Evolutionary conservation across 2,888 invertebrate genomes (phyloP), one percentile per base, ranked within the genome.

Genomic region (Herminia tarsipennalis): DNA sequence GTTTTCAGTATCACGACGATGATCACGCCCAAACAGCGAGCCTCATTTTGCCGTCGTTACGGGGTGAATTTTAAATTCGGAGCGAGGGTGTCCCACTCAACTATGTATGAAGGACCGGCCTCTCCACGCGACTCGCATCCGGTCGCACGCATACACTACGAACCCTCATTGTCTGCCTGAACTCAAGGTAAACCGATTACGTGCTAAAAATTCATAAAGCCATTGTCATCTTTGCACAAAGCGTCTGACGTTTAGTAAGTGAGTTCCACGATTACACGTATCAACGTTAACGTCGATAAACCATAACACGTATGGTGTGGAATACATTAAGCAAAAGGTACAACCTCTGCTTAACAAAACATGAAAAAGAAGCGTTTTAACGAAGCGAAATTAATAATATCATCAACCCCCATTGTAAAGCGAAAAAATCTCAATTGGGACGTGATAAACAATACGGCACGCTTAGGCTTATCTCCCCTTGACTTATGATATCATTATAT

Each of bases 401-500:
- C 71, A 76, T 78, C 76, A 75, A 70, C 69, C 62, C 46, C 61
- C 67, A 72, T 70, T 72, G 58, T 66, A 58, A 64, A 64, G 44
- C 53, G 50, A 57, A 69, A 75, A 78, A 79, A 80, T 77, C 79
- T 77, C 74, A 80, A 81, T 81, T 73, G 74, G 70, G 76, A 81
- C 81, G 77, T 77, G 80, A 83, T 84, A 86, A 86, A 86, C 82
- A 85, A 82, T 80, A 81, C 73, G 79, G 76, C 70, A 70, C 77
- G 81, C 77, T 78, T 71, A 77, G 74, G 76, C 79, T 88, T 89
- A 89, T 89, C 90, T 87, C 79, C 76, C 75, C 78, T 80, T 83
- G 86, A 88, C 86, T 83, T 83, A 85, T 83, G 84, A 85, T 83
- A 83, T 88, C 87, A 90, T 90, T 88, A 90, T 86, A 83, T 86